Percentiles rank a stretch among this genome's conserved stretches.
These are phyloP conservation scores for Acrocephalus kingi DNA, from an alignment of 2,113 vertebrate genomes.

Conservation along the genomic window DNA sequence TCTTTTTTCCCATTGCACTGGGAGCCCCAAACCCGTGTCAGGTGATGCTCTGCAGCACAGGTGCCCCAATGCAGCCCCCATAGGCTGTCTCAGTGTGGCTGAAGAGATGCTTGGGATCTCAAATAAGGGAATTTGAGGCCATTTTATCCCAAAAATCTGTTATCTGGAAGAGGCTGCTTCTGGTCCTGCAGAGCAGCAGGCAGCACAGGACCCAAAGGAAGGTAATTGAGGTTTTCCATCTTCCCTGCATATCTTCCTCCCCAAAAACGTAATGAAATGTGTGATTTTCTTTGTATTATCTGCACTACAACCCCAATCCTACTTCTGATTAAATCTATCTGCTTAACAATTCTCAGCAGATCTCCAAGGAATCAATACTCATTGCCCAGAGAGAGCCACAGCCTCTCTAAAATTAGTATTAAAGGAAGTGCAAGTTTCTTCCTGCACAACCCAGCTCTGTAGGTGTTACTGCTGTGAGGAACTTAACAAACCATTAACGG, in stretches of 20 bases:
- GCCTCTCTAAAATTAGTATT: conserved; percentile 3
- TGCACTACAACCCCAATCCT: neutral
- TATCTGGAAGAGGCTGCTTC: neutral
- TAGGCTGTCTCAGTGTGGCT: neutral
- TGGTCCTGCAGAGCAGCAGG: neutral
- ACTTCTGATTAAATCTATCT: neutral
- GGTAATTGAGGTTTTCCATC: neutral
- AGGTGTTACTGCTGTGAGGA: neutral
- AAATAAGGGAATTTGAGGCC: neutral
- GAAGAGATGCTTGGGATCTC: neutral
- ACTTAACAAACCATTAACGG: neutral
- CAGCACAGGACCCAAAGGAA: neutral
- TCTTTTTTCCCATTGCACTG: neutral
- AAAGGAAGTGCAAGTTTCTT: neutral
- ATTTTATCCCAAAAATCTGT: neutral
- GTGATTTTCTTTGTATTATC: neutral
- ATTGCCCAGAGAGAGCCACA: neutral
- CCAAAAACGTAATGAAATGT: neutral
- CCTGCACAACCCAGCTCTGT: neutral
- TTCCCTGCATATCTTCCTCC: neutral
- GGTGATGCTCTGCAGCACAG: neutral
- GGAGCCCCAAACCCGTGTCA: neutral
- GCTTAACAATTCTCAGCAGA: neutral
- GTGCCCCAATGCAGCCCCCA: accelerated
- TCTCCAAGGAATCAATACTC: neutral